These are phyloP conservation scores for Drosophila affinis DNA, from an alignment of 2,888 invertebrate genomes.

Conservation along the genomic window DNA sequence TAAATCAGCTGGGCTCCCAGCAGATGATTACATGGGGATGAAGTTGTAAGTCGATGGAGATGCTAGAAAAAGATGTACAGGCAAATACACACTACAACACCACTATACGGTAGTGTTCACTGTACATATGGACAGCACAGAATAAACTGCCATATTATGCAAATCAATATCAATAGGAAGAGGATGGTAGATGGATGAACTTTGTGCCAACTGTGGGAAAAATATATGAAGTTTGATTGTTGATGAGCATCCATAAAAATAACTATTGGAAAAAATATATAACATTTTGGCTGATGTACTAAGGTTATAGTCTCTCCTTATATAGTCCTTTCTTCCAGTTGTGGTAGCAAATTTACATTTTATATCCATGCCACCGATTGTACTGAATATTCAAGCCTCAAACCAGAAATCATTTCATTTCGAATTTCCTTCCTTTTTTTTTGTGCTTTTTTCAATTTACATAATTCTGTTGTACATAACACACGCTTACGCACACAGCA, in stretches of 20 bases:
- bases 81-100: neutral
- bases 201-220: neutral
- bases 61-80: slow-evolving; percentile 26
- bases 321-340: neutral
- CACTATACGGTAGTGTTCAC: slow-evolving; percentile 1
- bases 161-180: slow-evolving; percentile 19
- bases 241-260: neutral
- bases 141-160: slow-evolving; percentile 25
- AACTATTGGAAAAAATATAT: too few species aligned
- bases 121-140: slow-evolving; percentile 10
- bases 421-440: neutral
- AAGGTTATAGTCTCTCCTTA: too few species aligned
- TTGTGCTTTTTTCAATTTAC: slow-evolving; percentile 10
- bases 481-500: too few species aligned
- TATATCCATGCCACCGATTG: neutral
- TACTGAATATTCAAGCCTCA: slow-evolving; percentile 18
- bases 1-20: slow-evolving; percentile 63
- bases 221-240: neutral
- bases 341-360: neutral
- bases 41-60: slow-evolving; percentile 40
- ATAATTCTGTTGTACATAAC: slow-evolving; percentile 31
- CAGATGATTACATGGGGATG: slow-evolving; percentile 49
- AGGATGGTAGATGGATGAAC: neutral
- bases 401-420: slow-evolving; percentile 39
- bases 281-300: too few species aligned